phyloP scores from a whole-genome alignment of 2,113 vertebrate genomes.

The Rostratula benghalensis region DNA sequence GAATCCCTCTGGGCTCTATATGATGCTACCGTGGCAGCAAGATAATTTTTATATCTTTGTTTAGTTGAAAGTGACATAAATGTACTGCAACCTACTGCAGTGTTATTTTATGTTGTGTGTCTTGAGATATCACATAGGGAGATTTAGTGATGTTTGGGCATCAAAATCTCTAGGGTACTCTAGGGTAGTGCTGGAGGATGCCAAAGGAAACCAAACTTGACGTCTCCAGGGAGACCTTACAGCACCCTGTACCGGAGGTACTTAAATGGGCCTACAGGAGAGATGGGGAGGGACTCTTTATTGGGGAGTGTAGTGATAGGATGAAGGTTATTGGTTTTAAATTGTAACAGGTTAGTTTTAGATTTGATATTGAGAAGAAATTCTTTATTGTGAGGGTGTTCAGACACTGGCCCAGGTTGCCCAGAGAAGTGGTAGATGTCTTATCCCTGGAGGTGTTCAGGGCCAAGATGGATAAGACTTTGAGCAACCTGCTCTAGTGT shows the following conservation, averaged over 20 bases:
- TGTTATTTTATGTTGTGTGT: background rate
- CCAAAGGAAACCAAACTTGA: background rate
- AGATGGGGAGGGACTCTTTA: background rate
- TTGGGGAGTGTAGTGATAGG: background rate
- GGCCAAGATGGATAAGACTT: background rate
- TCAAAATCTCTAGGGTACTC: background rate
- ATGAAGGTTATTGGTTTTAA: background rate
- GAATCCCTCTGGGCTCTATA: background rate
- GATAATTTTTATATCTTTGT: background rate
- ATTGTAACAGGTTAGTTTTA: background rate
- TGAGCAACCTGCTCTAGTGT: background rate
- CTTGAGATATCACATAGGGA: background rate
- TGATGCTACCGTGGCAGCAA: background rate
- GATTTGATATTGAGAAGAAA: background rate
- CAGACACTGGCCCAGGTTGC: background rate
- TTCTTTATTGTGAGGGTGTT: background rate
- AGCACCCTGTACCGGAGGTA: background rate
- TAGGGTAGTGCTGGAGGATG: fast-evolving
- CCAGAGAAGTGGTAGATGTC: background rate
- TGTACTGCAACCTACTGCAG: background rate
- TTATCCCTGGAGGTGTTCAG: background rate
- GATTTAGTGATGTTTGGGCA: background rate
- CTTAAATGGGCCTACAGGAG: background rate
- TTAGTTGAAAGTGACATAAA: background rate
- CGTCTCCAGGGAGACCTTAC: background rate